phyloP scores from a whole-genome alignment of 2,888 invertebrate species.

The Petrolisthes manimaculis region DNA sequence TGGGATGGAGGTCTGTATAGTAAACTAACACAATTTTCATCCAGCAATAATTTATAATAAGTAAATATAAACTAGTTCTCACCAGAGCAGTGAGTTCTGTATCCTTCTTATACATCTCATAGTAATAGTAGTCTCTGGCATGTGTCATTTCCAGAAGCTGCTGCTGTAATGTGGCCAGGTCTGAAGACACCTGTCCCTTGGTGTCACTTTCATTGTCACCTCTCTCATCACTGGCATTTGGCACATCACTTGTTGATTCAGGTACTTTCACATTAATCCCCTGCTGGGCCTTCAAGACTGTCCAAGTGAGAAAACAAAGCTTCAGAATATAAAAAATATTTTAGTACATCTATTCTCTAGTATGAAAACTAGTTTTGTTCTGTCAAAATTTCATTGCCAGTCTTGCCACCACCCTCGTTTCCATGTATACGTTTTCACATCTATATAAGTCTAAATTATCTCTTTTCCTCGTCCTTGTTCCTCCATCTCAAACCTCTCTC shows the following conservation, averaged over 20 bases:
- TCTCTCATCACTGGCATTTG: neutral
- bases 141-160: slow-evolving; percentile 64
- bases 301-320: neutral
- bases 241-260: neutral
- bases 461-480: too few species aligned
- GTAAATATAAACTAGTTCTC: neutral
- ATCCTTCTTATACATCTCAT: slow-evolving; percentile 61
- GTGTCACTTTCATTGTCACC: neutral
- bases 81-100: slow-evolving; percentile 36
- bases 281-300: slow-evolving; percentile 57
- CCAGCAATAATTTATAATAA: too few species aligned
- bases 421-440: too few species aligned
- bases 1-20: too few species aligned
- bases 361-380: too few species aligned
- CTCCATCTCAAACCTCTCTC: too few species aligned
- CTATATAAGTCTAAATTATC: too few species aligned
- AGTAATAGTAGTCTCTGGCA: slow-evolving; percentile 64
- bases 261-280: slow-evolving; percentile 27
- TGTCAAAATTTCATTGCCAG: too few species aligned
- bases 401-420: too few species aligned
- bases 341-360: neutral
- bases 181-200: slow-evolving; percentile 11
- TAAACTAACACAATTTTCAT: too few species aligned
- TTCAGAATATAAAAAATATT: neutral
- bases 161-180: slow-evolving; percentile 53